Evolutionary conservation across 2,888 invertebrate genomes (phyloP).

Genomic region (Drosophila seclusa): DNA sequence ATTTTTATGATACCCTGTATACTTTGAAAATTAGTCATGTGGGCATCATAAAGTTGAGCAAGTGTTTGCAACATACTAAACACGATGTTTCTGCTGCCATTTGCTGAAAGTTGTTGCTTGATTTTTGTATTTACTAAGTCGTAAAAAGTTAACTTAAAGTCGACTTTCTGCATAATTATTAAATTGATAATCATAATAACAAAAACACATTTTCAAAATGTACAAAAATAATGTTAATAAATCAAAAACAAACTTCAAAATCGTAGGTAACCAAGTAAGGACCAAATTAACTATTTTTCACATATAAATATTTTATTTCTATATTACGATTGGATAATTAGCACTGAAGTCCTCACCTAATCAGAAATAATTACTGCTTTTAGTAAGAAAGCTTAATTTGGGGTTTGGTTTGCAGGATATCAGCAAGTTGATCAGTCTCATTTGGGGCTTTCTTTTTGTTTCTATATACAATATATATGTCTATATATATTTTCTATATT

Average conservation of each 20-base stretch:
- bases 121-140: neutral
- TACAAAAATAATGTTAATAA: neutral
- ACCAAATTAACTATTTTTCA: too few species aligned
- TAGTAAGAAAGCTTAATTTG: neutral
- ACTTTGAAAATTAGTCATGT: neutral
- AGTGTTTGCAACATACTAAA: neutral
- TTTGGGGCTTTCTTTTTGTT: neutral
- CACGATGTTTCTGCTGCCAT: neutral
- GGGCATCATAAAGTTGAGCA: neutral
- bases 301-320: too few species aligned
- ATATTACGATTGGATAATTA: too few species aligned
- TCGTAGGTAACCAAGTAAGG: neutral
- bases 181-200: neutral
- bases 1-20: conserved; percentile 43
- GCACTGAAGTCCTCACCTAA: neutral
- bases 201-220: neutral
- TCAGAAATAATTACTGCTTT: neutral
- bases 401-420: neutral
- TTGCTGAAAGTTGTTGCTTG: neutral
- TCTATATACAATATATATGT: neutral
- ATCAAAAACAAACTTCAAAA: neutral
- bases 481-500: conserved; percentile 44
- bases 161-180: rapidly evolving
- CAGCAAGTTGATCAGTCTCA: neutral
- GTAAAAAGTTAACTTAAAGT: neutral